These are phyloP conservation scores for Ondatra zibethicus DNA, from an alignment of 2,113 vertebrate genomes.

Conservation along the genomic window DNA sequence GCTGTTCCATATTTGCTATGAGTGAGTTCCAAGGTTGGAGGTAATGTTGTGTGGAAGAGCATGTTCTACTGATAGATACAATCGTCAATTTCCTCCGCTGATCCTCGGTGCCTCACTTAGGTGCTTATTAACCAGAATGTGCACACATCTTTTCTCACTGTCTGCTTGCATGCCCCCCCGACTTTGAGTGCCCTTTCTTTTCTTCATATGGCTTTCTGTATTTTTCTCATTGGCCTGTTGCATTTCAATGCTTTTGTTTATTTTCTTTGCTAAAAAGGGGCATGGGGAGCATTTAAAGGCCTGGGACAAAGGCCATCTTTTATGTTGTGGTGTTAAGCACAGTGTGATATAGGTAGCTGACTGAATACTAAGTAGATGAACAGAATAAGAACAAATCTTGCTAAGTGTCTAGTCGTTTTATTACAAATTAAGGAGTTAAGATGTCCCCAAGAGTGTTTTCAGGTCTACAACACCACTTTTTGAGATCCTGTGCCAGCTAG, in stretches of 20 bases:
- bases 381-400: neutral
- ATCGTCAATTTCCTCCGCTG: neutral
- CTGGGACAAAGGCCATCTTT: neutral
- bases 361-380: neutral
- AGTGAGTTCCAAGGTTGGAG: neutral
- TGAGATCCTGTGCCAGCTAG: neutral
- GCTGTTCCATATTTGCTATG: too few relatives aligned
- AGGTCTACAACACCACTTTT: neutral
- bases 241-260: neutral
- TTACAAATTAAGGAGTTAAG: neutral
- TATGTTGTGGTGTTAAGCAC: neutral
- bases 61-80: neutral
- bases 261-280: neutral
- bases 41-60: neutral
- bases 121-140: neutral
- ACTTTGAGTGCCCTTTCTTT: neutral
- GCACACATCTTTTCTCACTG: fast-evolving
- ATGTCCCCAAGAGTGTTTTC: neutral
- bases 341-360: neutral
- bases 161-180: neutral
- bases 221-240: neutral
- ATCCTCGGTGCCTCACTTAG: neutral
- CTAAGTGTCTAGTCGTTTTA: neutral
- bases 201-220: neutral
- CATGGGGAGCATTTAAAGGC: neutral